A percentile compares a stretch with the other conserved stretches of the same genome.
Conservation (phyloP, 2,113 vertebrate genomes). For the pig (Sus scrofa) region DNA sequence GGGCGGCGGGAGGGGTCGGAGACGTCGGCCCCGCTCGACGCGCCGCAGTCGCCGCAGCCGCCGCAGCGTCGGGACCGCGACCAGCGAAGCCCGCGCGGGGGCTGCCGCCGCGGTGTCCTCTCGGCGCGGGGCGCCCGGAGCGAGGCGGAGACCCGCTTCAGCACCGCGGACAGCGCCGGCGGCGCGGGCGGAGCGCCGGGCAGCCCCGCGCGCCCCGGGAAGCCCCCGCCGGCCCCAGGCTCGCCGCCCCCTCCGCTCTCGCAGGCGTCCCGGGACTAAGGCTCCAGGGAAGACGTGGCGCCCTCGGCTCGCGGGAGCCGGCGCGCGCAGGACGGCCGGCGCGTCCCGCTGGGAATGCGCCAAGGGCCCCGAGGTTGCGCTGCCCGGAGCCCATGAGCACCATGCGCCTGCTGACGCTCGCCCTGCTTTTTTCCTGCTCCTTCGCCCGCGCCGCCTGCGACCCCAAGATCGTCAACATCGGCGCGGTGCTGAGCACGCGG, state of each 20-base stretch:
- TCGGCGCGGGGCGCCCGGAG: not conserved
- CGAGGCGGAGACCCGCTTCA: constrained; percentile 73
- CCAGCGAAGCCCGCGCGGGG: not conserved
- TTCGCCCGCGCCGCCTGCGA: constrained; percentile 94
- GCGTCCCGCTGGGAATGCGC: constrained; percentile 32
- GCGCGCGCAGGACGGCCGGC: constrained; percentile 19
- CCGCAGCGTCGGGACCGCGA: constrained; percentile 50
- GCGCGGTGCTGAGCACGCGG: constrained; percentile 97
- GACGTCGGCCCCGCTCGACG: constrained; percentile 6
- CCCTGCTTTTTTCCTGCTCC: constrained; percentile 93
- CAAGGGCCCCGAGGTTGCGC: not conserved
- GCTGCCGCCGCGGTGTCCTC: not conserved
- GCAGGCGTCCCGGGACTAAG: not conserved
- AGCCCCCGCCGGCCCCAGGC: not conserved
- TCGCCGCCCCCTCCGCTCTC: not conserved
- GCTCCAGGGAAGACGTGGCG: not conserved
- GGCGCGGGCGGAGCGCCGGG: not conserved
- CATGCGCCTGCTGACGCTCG: constrained; percentile 94
- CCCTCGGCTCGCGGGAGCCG: constrained; percentile 11
- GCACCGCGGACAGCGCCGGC: constrained; percentile 83
- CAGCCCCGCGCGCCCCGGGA: not conserved
- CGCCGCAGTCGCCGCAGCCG: constrained; percentile 64
- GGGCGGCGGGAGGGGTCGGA: constrained; percentile 68
- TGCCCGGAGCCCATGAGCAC: constrained; percentile 82
- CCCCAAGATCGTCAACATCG: constrained; percentile 96